Percentiles rank a stretch among this genome's conserved stretches.
Evolutionary conservation across 2,113 vertebrate species (phyloP).

Genomic region (Romanogobio albipinnatus): DNA sequence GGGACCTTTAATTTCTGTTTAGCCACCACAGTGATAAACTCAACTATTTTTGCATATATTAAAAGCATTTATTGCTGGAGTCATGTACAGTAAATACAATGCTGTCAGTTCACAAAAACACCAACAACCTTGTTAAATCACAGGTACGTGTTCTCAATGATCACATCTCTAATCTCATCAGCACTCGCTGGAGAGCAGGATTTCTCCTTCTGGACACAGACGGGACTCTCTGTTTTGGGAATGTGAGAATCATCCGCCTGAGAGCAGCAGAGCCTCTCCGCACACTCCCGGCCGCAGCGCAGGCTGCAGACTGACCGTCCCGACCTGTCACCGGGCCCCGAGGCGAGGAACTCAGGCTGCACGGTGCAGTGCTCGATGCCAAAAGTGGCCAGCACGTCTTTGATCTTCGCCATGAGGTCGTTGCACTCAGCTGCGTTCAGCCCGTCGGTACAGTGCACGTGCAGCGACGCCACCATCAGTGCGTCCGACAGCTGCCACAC

Average conservation of each 20-base stretch:
- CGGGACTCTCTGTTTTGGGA: background rate
- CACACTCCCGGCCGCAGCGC: constrained; percentile 69
- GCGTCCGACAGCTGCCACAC: constrained; percentile 74
- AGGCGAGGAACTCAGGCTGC: constrained; percentile 73
- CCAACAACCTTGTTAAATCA: constrained; percentile 30
- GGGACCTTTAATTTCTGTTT: too few relatives aligned
- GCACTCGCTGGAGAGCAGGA: constrained; percentile 28
- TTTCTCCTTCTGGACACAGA: constrained; percentile 26
- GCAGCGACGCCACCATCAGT: constrained; percentile 73
- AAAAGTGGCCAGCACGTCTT: constrained; percentile 65
- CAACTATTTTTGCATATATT: background rate
- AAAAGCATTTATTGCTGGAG: background rate
- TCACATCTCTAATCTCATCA: constrained; percentile 53
- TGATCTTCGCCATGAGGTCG: constrained; percentile 66
- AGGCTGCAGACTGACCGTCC: constrained; percentile 64
- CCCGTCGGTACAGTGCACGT: constrained; percentile 67
- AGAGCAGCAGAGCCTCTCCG: constrained; percentile 70
- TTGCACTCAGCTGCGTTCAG: constrained; percentile 7
- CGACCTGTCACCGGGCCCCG: background rate
- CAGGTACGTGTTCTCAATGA: constrained; percentile 67
- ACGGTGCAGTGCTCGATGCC: constrained; percentile 75
- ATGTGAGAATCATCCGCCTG: constrained; percentile 20
- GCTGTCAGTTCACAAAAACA: background rate
- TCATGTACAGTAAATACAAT: background rate
- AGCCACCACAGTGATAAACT: too few relatives aligned